These are phyloP conservation scores for Muntiacus muntjak DNA, from an alignment of 2,113 vertebrate genomes.

Conservation along the genomic window DNA sequence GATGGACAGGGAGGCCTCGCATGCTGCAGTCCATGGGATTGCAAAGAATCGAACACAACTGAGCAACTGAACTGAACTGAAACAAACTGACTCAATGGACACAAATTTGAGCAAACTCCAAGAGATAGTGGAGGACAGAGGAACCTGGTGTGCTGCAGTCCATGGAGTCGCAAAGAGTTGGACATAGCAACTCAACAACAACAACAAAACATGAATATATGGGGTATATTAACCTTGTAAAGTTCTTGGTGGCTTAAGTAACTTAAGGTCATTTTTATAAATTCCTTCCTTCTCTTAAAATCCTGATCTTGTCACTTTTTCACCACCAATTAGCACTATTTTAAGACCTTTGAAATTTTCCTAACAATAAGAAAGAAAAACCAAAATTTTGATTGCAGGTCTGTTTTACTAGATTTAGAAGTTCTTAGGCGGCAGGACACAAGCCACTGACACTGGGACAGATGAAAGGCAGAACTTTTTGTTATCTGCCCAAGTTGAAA, in stretches of 20 bases:
- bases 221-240: background rate
- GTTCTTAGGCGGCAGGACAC: background rate
- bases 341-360: conserved; percentile 21
- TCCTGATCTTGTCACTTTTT: background rate
- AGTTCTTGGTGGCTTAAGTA: background rate
- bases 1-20: background rate
- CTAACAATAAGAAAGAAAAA: background rate
- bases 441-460: background rate
- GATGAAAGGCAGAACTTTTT: background rate
- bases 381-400: background rate
- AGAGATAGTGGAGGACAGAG: background rate
- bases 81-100: background rate
- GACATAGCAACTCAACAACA: background rate
- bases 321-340: background rate
- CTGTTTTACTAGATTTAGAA: background rate
- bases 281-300: background rate
- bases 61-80: background rate
- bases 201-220: background rate
- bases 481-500: background rate
- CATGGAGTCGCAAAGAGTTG: background rate
- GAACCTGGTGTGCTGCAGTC: background rate
- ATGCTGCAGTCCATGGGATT: too few relatives aligned
- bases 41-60: background rate
- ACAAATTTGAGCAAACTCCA: background rate
- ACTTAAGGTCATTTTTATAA: background rate